Base-by-base conservation (phyloP, 2,797 vertebrate genomes). In the Sebastes miniatus region DNA sequence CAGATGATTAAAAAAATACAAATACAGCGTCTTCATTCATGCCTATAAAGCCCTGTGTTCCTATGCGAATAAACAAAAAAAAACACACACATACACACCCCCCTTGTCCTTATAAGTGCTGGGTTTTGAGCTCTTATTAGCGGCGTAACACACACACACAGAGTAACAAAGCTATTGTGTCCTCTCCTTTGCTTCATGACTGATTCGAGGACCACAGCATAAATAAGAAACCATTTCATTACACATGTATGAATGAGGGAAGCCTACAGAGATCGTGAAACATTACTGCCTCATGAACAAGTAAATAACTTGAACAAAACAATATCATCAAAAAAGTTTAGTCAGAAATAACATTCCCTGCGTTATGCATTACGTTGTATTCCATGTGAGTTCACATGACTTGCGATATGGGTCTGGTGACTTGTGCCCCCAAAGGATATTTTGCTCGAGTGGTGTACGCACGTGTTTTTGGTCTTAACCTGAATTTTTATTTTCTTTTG, bases 321-420 rank as follows among this genome's bases (percentile, higher is more conserved):
- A 84, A 64, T 66, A 47, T 63, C 56, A 73, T 54, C 16, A 50
- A 3, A 59, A 80, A 85, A 68, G 29, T 89, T 77, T 64, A 64
- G 62, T 14, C n/a, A 5, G 14, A 79, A 82, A 79, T 79, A 83
- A 83, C 67, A 79, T 87, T 80, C 47, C 43, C 27, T 71, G 69
- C 32, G 20, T 84, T 76, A 52, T 68, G 78, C 34, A 71, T 87
- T 61, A 67, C 22, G 77, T 82, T 78, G 31, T 66, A 5, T 92
- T 92, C 83, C 76, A 25, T n/a, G 27, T 63, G 72, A 91, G 86
- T 93, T 86, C 89, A 82, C 90, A 76, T 87, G 86, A 75, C 79
- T 86, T 81, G 36, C 43, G n/a, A 63, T 75, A n/a, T 20, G 31
- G 59, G 61, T 80, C 83, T 71, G 74, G 86, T 80, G 56, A 54